Evolutionary conservation across 2,113 vertebrate species (phyloP), one percentile per base, ranked within the genome.

Genomic region (Sakesphorus luctuosus): DNA sequence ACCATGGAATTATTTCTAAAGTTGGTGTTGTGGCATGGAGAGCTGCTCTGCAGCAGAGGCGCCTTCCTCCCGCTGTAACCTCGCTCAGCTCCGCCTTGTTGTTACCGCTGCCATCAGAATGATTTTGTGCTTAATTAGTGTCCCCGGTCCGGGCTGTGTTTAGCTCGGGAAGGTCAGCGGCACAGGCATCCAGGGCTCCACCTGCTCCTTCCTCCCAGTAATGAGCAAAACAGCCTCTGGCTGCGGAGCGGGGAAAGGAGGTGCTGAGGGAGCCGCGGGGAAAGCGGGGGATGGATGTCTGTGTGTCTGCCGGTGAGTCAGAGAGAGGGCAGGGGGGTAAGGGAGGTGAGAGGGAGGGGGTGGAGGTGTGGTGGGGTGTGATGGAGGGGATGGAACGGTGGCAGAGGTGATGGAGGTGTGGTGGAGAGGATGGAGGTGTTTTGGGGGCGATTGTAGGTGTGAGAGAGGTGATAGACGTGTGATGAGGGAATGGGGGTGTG

Each of bases 211-310:
- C 82, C 82, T 58, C 66, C 23, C 1, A 6, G 11, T 4, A 24
- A 44, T 0, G 13, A 49, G 36, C 11, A 7, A 24, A 86, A 63
- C 59, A 52, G 53, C 18, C 31, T 15, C 56, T 0, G 2, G 44
- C 44, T 62, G 25, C 0, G 0, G 10, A 47, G 33, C 0, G 0
- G 20, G 33, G 24, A 12, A 46, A 52, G 36, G 28, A 2, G 61
- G 3, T 7, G 46, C 23, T 35, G 3, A 8, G 1, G 19, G 66
- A 47, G 49, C 17, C 0, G 1, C 10, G 71, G n/a, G 44, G 61
- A 50, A 24, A 49, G 44, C 0, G 2, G 28, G 44, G 25, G 38
- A 11, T 10, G 26, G 15, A 23, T 1, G 2, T 4, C 50, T 0
- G 1, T n/a, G 38, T 5, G 3, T 23, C 23, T 10, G 52, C 11